Percentiles rank a stretch among this genome's conserved stretches.
These are phyloP conservation scores for Spisula solida DNA, from an alignment of 2,888 invertebrate genomes.

Conservation along the genomic window DNA sequence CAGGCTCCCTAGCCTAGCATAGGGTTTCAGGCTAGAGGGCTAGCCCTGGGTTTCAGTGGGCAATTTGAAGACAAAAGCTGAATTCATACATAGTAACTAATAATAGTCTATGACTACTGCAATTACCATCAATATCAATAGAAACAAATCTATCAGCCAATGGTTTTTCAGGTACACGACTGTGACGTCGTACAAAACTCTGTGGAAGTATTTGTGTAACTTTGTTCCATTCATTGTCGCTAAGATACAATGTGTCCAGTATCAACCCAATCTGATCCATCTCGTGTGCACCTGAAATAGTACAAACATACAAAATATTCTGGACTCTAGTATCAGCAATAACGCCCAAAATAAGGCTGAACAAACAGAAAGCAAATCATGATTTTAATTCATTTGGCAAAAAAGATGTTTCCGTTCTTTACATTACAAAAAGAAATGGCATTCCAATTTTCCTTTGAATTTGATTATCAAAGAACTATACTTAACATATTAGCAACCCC, in stretches of 20 bases:
- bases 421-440: too few species aligned
- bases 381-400: too few species aligned
- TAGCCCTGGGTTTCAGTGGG: too few species aligned
- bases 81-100: too few species aligned
- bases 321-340: not conserved
- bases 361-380: too few species aligned
- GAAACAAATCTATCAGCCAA: conserved; percentile 70
- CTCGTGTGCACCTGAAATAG: conserved; percentile 94
- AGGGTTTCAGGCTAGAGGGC: too few species aligned
- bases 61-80: too few species aligned
- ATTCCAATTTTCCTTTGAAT: too few species aligned
- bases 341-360: not conserved
- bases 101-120: not conserved
- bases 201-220: conserved; percentile 82
- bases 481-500: too few species aligned
- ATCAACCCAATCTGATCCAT: conserved; percentile 81
- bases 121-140: conserved; percentile 71
- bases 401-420: too few species aligned
- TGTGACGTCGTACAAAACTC: conserved; percentile 78
- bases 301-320: not conserved
- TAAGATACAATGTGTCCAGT: conserved; percentile 78
- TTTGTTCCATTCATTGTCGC: conserved; percentile 79
- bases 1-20: too few species aligned
- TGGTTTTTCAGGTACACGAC: conserved; percentile 70
- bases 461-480: too few species aligned